A percentile compares a stretch with the other conserved stretches of the same genome.
Evolutionary conservation across 2,113 vertebrate genomes (phyloP).

Genomic region (Scatophagus argus): DNA sequence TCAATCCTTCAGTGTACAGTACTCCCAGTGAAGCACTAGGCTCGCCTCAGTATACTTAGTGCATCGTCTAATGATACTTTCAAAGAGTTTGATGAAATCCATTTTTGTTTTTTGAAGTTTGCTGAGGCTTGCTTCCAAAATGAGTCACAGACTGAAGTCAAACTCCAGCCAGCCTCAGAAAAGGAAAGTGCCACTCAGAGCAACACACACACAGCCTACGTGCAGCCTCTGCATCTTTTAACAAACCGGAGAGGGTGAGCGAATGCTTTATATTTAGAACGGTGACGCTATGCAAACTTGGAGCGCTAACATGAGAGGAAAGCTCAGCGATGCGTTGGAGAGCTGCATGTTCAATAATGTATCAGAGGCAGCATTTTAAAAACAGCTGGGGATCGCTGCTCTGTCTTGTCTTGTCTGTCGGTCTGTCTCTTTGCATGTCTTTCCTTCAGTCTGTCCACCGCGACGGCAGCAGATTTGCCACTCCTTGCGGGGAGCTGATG

Average conservation of each 20-base stretch:
- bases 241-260: slow-evolving; percentile 67
- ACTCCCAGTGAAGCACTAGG: slow-evolving; percentile 46
- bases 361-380: slow-evolving; percentile 77
- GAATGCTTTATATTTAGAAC: slow-evolving; percentile 80
- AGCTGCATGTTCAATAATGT: slow-evolving; percentile 79
- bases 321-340: slow-evolving; percentile 78
- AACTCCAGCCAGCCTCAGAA: slow-evolving; percentile 53
- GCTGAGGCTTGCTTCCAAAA: slow-evolving; percentile 43
- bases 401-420: slow-evolving; percentile 67
- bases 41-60: slow-evolving; percentile 3
- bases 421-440: slow-evolving; percentile 69
- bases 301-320: slow-evolving; percentile 78
- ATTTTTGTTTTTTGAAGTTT: slow-evolving; percentile 49
- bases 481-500: slow-evolving; percentile 56
- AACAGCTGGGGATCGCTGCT: slow-evolving; percentile 72
- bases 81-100: slow-evolving; percentile 60
- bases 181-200: slow-evolving; percentile 59
- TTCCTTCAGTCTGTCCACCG: slow-evolving; percentile 45
- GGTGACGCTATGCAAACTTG: slow-evolving; percentile 75
- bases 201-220: slow-evolving; percentile 38
- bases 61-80: slow-evolving; percentile 48
- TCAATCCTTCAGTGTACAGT: slow-evolving; percentile 30
- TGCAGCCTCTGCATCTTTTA: slow-evolving; percentile 78
- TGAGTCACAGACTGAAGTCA: slow-evolving; percentile 50
- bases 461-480: slow-evolving; percentile 50